Base-by-base conservation (phyloP, 1,140 invertebrate genomes). In the Diorhabda carinulata region DNA sequence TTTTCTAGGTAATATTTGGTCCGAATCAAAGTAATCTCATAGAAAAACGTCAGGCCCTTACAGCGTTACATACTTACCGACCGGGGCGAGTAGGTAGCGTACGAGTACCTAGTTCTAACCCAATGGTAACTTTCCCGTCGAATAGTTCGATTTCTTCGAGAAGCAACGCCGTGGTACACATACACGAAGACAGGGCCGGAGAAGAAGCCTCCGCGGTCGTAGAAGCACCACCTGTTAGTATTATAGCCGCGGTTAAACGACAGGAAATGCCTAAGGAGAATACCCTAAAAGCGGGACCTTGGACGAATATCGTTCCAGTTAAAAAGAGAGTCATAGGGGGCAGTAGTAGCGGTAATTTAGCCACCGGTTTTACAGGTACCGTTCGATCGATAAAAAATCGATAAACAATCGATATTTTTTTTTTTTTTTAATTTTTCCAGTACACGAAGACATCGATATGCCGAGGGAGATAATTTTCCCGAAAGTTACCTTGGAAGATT, bases 11-110 rank as follows among this genome's bases (percentile, higher is more conserved):
- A 86, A 58, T 87, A 84, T 81, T 85, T 81, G 83, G 89, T 80
- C 72, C 82, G 72, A 80, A 89, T 73, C 77, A 89, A 78, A 81
- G 82, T 80, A 80, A 84, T 56, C 81, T 89, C 66, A 81, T 87
- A 2, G 88, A 91, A 76, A 89, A 89, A 72, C 84, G 91, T 68
- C 86, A 89, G 73, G 91, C 90, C 10, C 82, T 93, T 69, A 90
- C 89, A 69, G 90, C 89, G 5, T 79, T 92, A 57, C 82, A 84
- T 72, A 83, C 87, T 3, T 88, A 89, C 72, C 88, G 87, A 74
- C 81, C 70, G 47, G 78, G 77, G 5, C 70, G 69, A 59, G 77
- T 78, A 4, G 71, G 70, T 85, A 73, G 82, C 82, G 71, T 86
- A 41, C 67, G 78, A 43, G 47, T 71, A 43, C 70, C 69, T 8